Evolutionary conservation across 2,113 vertebrate genomes (phyloP), one percentile per base, ranked within the genome.

Genomic region (Nicator chloris): DNA sequence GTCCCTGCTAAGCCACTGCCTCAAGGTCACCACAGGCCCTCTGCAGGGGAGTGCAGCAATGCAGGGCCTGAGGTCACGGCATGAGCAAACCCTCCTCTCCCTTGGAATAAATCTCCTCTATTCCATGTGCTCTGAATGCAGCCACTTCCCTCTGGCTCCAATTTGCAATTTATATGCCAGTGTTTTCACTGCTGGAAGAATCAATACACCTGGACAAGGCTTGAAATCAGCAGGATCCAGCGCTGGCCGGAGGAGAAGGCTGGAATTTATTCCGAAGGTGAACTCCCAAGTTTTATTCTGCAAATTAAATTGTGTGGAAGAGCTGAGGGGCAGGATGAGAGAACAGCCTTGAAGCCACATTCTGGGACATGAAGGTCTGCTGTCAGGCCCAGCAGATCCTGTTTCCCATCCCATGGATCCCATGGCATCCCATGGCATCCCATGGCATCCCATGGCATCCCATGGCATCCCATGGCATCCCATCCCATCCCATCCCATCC

Each of bases 121-220:
- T 59, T 61, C 82, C 66, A 1, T 79, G 66, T 85, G 83, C 65
- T 96, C 73, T 60, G 85, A 76, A 72, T 82, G 70, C 65, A 92
- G 56, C 57, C 4, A 0, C 75, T 37, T 78, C 44, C 75, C 78
- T 56, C 69, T 69, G 90, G 44, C 82, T 93, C 66, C 75, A 24
- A 88, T 79, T 70, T 87, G 57, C 90, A 91, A 76, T 91, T 92
- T 56, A 15, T 88, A 64, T 77, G 66, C 63, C 75, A 53, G 39
- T 60, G 53, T 68, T 91, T 75, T 85, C 70, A 49, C 57, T 85
- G 87, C 75, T 88, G 90, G 6, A 27, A 47, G 75, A 65, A 96
- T 92, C 93, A 80, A 92, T 94, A 72, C 42, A 80, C 75, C 75
- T 79, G 83, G 82, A 23, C 57, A 56, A 28, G 88, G 30, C 45